Evolutionary conservation across 2,888 invertebrate genomes (phyloP).

Genomic region (Digitonthophagus gazella): DNA sequence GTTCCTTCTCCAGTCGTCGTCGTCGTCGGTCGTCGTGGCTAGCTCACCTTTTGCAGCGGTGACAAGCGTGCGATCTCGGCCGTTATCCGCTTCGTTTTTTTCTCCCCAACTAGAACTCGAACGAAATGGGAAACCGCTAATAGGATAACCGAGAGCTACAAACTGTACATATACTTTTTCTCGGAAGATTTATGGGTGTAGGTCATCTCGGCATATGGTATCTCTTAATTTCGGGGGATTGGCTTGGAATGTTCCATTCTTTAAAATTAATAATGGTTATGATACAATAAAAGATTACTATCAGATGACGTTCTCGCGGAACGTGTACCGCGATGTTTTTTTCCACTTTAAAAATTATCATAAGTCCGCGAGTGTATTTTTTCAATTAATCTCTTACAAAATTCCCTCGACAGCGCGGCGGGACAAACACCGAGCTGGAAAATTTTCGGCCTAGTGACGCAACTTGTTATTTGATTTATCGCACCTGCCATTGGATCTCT

Average conservation of each 20-base stretch:
- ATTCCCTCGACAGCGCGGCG: background rate
- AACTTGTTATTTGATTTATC: background rate
- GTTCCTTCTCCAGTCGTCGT: background rate
- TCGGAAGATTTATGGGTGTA: no score
- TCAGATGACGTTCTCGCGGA: background rate
- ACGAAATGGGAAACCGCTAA: background rate
- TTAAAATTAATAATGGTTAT: no score
- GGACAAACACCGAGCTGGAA: background rate
- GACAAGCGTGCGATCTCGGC: background rate
- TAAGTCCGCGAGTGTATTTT: background rate
- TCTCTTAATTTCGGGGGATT: background rate
- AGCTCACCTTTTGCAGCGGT: background rate
- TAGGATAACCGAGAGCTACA: background rate
- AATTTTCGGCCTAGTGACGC: background rate
- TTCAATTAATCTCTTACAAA: background rate
- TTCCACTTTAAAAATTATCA: background rate
- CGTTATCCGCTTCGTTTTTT: background rate
- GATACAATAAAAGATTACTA: background rate
- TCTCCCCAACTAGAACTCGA: background rate
- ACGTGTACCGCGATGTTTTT: background rate
- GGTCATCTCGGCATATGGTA: no score
- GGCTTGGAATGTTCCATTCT: background rate
- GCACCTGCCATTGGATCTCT: background rate
- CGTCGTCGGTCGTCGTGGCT: no score
- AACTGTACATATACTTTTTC: background rate